Base-by-base conservation (phyloP, 2,888 invertebrate genomes). In the Drosophila prostipennis region DNA sequence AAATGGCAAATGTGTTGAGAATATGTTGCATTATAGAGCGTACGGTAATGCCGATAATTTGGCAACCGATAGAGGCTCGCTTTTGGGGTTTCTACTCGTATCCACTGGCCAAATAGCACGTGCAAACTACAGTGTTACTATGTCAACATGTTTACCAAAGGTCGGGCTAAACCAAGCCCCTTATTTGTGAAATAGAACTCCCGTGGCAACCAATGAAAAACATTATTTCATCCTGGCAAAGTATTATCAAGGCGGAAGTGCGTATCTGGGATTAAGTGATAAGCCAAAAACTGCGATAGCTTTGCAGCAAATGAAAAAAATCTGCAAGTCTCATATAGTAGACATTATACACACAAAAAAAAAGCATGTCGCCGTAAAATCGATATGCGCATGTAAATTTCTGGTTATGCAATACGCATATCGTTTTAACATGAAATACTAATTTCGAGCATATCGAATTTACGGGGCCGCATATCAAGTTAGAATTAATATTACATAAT, bases 21-120 rank as follows among this genome's bases (percentile, higher is more conserved):
- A 55, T 74, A 68, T 76, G 69, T 34, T 72, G 54, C 76, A 71
- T 72, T 65, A 53, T 23, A 46, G 4, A 43, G 74, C 68, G 71
- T 80, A 48, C 76, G 42, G 39, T 32, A 32, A n/a, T 40, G 48
- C 13, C 57, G 77, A 68, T 79, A 57, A 56, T 29, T 45, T 58
- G 40, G 23, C 19, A 32, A 39, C 19, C 19, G 61, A 59, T 36
- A 43, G 34, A 39, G 34, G 10, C 19, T 64, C 13, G 39, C 34
- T 36, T 52, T 16, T 37, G 7, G n/a, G 39, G 46, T 10, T 8
- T 46, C 43, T 34, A 26, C 26, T 26, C 26, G 26, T 55, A 73
- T 59, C 65, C 42, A 7, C 36, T 16, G 32, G 6, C 14, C 36
- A 32, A 51, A 37, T n/a, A 52, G 45, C 64, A 65, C 64, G 64